Percentiles rank a stretch among this genome's conserved stretches.
Evolutionary conservation across 2,113 vertebrate species (phyloP).

Genomic region (Vidua chalybeata): DNA sequence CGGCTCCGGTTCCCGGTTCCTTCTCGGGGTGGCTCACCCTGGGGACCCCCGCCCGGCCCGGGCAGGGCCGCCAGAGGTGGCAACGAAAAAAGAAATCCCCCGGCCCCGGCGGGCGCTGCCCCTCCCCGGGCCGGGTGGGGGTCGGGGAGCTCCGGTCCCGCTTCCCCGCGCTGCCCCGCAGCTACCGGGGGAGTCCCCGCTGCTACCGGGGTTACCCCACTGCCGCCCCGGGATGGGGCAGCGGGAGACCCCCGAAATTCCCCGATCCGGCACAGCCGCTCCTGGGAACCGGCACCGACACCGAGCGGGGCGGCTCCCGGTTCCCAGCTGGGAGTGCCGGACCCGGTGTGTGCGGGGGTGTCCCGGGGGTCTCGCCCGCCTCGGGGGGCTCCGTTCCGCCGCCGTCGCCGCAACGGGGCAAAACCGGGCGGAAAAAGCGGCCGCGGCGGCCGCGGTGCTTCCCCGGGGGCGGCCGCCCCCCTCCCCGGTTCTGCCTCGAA

Average conservation of each 20-base stretch:
- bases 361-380: background rate
- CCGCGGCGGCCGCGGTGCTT: background rate
- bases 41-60: background rate
- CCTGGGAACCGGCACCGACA: background rate
- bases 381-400: background rate
- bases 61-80: background rate
- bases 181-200: background rate
- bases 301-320: background rate
- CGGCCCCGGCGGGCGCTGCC: background rate
- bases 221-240: background rate
- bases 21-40: background rate
- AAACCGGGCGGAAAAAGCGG: background rate
- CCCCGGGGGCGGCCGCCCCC: background rate
- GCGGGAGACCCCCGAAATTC: background rate
- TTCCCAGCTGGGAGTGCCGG: background rate
- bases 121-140: background rate
- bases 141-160: background rate
- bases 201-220: background rate
- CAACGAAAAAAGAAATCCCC: background rate
- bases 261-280: background rate
- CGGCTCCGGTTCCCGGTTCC: background rate
- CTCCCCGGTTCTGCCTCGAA: background rate
- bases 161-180: background rate
- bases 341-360: background rate
- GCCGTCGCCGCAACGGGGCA: no score